Evolutionary conservation across 2,113 vertebrate species (phyloP).

Genomic region (Varanus komodoensis): DNA sequence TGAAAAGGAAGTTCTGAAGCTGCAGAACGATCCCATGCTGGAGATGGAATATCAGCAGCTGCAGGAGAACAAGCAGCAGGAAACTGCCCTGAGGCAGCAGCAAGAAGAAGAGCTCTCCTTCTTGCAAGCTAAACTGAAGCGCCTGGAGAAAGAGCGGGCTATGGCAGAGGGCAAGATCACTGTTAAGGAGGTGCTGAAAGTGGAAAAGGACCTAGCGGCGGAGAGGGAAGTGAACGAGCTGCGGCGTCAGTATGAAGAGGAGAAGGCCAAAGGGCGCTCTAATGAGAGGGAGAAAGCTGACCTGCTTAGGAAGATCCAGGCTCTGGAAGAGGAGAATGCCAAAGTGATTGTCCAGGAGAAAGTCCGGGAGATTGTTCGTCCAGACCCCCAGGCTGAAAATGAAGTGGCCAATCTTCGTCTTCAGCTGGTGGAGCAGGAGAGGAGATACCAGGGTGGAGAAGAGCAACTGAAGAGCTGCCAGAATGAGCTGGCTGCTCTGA

Average conservation of each 20-base stretch:
- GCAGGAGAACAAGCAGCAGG: constrained; percentile 84
- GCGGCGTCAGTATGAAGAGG: constrained; percentile 87
- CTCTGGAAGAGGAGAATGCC: constrained; percentile 91
- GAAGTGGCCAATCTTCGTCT: constrained; percentile 93
- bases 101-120: constrained; percentile 91
- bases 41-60: constrained; percentile 87
- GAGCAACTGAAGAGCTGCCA: constrained; percentile 86
- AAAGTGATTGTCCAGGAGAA: constrained; percentile 94
- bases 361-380: constrained; percentile 92
- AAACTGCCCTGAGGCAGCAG: constrained; percentile 78
- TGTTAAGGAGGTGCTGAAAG: constrained; percentile 94
- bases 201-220: constrained; percentile 88
- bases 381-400: constrained; percentile 93
- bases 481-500: constrained; percentile 84
- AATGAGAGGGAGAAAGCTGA: constrained; percentile 86
- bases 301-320: constrained; percentile 87
- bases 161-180: constrained; percentile 95
- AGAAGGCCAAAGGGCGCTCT: constrained; percentile 84
- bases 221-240: constrained; percentile 91
- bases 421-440: constrained; percentile 92
- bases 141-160: constrained; percentile 92
- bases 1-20: constrained; percentile 91
- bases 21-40: constrained; percentile 93
- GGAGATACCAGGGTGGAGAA: constrained; percentile 84
- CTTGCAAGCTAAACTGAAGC: constrained; percentile 89